Evolutionary conservation across 2,888 invertebrate genomes (phyloP).

Genomic region (Pseudoips prasinana): DNA sequence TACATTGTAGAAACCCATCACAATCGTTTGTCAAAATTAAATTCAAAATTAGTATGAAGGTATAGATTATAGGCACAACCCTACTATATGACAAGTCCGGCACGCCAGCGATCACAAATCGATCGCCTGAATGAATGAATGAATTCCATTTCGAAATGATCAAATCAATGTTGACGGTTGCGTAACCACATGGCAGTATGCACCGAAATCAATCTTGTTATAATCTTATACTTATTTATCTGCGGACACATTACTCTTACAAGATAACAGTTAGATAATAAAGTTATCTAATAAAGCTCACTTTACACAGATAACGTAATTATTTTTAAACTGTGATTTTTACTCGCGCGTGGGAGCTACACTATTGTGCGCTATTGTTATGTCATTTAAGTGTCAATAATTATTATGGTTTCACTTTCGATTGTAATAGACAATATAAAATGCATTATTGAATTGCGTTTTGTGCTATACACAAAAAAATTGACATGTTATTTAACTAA

Average conservation of each 20-base stretch:
- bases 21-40: too few relatives aligned
- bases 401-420: slow-evolving; percentile 29
- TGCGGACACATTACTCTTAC: slow-evolving; percentile 23
- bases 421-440: slow-evolving; percentile 14
- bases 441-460: slow-evolving; percentile 14
- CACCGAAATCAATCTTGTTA: slow-evolving; percentile 30
- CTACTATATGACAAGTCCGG: slow-evolving; percentile 22
- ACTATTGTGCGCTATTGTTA: slow-evolving; percentile 28
- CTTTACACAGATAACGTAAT: slow-evolving; percentile 29
- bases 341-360: slow-evolving; percentile 29
- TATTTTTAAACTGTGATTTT: slow-evolving; percentile 33
- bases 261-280: slow-evolving; percentile 27
- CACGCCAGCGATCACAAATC: slow-evolving; percentile 22
- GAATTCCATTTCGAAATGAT: slow-evolving; percentile 38
- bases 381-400: slow-evolving; percentile 33
- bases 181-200: slow-evolving; percentile 23
- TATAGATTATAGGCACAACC: slow-evolving; percentile 16
- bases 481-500: slow-evolving; percentile 2
- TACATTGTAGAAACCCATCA: too few relatives aligned
- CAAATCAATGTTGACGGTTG: slow-evolving; percentile 26
- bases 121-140: slow-evolving; percentile 31
- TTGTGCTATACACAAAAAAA: slow-evolving; percentile 5
- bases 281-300: slow-evolving; percentile 24
- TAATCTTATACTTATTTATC: too few relatives aligned
- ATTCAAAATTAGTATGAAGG: too few relatives aligned